Evolutionary conservation across 1,140 invertebrate species (phyloP).

Genomic region (Pogonomyrmex californicus): DNA sequence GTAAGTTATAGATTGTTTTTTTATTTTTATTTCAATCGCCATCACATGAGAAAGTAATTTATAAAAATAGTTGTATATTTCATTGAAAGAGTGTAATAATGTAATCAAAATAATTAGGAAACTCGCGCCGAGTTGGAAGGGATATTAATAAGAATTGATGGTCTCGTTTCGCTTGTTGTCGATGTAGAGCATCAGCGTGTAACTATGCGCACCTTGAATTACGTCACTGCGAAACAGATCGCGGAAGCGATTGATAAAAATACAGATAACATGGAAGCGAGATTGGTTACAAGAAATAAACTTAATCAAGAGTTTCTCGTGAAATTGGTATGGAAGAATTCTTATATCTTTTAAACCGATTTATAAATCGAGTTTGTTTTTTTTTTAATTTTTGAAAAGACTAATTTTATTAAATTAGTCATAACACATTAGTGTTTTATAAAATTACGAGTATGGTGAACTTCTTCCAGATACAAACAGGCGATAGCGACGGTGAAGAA

Average conservation of each 20-base stretch:
- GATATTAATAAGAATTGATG: conserved; percentile 85
- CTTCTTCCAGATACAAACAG: conserved; percentile 78
- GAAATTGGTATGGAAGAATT: conserved; percentile 78
- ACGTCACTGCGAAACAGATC: conserved; percentile 85
- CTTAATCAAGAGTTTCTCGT: conserved; percentile 86
- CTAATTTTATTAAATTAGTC: no score
- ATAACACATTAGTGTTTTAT: background rate
- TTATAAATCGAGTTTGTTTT: background rate
- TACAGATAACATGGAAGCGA: conserved; percentile 84
- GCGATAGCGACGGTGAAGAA: conserved; percentile 81
- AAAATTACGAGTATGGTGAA: background rate
- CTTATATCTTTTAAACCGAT: background rate
- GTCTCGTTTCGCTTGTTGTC: conserved; percentile 85
- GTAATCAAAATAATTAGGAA: conserved; percentile 77
- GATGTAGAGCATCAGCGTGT: conserved; percentile 86
- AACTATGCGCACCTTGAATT: conserved; percentile 85
- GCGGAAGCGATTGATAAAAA: conserved; percentile 85
- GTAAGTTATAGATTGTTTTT: conserved; percentile 72
- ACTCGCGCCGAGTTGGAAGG: conserved; percentile 84
- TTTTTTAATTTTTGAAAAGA: no score
- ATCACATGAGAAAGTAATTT: conserved; percentile 2
- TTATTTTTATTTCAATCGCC: background rate
- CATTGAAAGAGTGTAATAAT: background rate
- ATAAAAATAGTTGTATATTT: conserved; percentile 7
- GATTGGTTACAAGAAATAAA: conserved; percentile 86